These are phyloP conservation scores for Lampropteryx suffumata DNA, from an alignment of 2,888 invertebrate species.

Conservation along the genomic window DNA sequence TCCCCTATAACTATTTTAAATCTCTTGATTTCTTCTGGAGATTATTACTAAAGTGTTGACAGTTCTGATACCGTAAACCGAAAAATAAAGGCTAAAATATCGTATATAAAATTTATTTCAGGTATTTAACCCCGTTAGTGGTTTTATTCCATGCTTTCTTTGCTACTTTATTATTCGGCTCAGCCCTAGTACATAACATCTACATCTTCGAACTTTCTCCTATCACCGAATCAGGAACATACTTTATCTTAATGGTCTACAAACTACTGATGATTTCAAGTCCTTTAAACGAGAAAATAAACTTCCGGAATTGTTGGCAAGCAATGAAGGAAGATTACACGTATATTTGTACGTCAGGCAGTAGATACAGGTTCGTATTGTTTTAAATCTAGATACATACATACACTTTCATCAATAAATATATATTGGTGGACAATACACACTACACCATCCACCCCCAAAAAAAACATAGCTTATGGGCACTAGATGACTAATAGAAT, in stretches of 20 bases:
- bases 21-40: no score
- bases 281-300: conserved; percentile 1
- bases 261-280: conserved; percentile 15
- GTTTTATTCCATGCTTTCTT: neutral
- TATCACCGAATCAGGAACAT: conserved; percentile 22
- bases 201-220: conserved; percentile 7
- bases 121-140: conserved; percentile 7
- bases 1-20: no score
- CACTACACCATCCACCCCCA: no score
- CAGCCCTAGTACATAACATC: neutral
- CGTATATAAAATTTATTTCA: no score
- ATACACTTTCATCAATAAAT: no score
- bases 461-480: no score
- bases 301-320: conserved; percentile 13
- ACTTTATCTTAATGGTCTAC: conserved; percentile 19
- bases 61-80: no score
- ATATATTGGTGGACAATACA: no score
- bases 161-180: neutral
- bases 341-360: conserved; percentile 20
- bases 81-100: no score
- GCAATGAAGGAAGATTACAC: conserved; percentile 20
- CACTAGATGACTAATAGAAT: no score
- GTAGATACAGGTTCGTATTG: conserved; percentile 24
- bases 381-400: no score
- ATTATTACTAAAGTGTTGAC: no score